These are phyloP conservation scores for Micoletzkya japonica DNA, from an alignment of 2,888 invertebrate species.

Conservation along the genomic window DNA sequence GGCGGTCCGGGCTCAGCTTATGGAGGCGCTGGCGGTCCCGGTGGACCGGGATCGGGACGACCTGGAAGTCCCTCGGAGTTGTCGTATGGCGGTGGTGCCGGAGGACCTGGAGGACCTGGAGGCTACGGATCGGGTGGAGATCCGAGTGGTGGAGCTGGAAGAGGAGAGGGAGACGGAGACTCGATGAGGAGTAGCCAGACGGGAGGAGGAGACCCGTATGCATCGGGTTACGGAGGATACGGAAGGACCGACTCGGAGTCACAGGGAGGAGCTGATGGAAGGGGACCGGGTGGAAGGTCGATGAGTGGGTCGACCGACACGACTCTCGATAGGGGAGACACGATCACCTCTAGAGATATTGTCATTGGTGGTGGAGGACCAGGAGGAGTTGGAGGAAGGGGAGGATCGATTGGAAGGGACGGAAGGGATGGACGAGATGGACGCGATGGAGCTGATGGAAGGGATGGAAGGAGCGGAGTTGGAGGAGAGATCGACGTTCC, in stretches of 20 bases:
- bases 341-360: slow-evolving; percentile 24
- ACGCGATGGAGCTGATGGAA: slow-evolving; percentile 9
- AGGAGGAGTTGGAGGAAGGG: slow-evolving; percentile 14
- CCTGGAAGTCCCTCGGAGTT: neutral
- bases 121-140: slow-evolving; percentile 33
- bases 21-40: slow-evolving; percentile 9
- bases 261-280: neutral
- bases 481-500: slow-evolving; percentile 38
- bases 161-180: neutral
- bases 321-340: slow-evolving; percentile 21
- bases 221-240: slow-evolving; percentile 22
- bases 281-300: slow-evolving; percentile 9
- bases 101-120: slow-evolving; percentile 35
- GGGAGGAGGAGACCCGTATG: slow-evolving; percentile 22
- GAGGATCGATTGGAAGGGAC: neutral
- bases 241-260: neutral
- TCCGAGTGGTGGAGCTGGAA: neutral
- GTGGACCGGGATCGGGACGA: slow-evolving; percentile 3
- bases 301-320: slow-evolving; percentile 12
- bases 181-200: neutral
- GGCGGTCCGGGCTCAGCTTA: slow-evolving; percentile 11
- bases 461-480: slow-evolving; percentile 25
- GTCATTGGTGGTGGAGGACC: slow-evolving; percentile 16
- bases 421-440: slow-evolving; percentile 6
- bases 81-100: slow-evolving; percentile 1